Evolutionary conservation across 2,797 vertebrate genomes (phyloP).

Genomic region (Anisognathus igniventris): DNA sequence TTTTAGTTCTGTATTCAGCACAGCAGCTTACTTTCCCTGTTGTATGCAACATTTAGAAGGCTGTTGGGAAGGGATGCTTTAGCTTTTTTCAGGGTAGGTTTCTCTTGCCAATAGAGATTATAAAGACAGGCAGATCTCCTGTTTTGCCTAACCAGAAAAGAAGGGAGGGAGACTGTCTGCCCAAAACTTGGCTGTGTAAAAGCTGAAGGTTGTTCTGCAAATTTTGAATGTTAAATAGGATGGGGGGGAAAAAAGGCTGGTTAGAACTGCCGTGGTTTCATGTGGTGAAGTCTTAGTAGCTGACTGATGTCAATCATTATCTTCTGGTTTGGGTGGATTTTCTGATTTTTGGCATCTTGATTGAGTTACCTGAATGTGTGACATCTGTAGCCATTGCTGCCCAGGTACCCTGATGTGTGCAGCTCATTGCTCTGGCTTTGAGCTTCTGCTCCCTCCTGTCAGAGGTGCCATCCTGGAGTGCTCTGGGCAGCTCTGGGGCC

Average conservation of each 20-base stretch:
- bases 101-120: background rate
- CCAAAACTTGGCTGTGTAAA: background rate
- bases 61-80: background rate
- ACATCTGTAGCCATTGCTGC: fast-evolving
- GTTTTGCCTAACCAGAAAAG: background rate
- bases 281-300: background rate
- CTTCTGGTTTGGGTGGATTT: background rate
- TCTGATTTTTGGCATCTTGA: background rate
- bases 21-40: background rate
- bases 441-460: background rate
- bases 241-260: fast-evolving
- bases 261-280: background rate
- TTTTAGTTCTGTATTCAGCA: background rate
- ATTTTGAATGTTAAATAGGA: background rate
- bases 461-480: background rate
- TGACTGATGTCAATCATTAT: background rate
- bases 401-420: fast-evolving
- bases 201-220: background rate
- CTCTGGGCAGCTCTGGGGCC: background rate
- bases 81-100: background rate
- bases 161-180: background rate
- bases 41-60: background rate
- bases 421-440: background rate
- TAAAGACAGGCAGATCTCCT: background rate
- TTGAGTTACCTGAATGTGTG: background rate